phyloP scores from a whole-genome alignment of 2,113 vertebrate genomes.

The Odontesthes bonariensis region DNA sequence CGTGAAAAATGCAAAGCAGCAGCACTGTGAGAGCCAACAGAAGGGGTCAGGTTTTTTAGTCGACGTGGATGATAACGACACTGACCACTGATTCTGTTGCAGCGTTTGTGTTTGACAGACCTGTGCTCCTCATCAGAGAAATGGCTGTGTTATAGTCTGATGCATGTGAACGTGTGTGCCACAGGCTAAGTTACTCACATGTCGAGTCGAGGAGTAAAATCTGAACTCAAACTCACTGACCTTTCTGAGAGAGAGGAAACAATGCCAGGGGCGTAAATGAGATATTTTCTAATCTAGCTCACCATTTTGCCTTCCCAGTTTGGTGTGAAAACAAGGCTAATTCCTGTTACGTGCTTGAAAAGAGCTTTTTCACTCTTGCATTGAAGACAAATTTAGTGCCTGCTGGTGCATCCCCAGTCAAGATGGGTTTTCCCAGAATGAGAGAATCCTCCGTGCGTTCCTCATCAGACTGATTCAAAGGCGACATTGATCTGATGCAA shows the following conservation, averaged over 20 bases:
- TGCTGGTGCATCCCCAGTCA: slow-evolving; percentile 2
- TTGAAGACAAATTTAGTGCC: slow-evolving; percentile 20
- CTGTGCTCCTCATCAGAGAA: slow-evolving; percentile 15
- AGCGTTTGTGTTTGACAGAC: slow-evolving; percentile 29
- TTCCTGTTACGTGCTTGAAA: slow-evolving; percentile 15
- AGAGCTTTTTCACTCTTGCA: slow-evolving; percentile 4
- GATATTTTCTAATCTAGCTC: not conserved
- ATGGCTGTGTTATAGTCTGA: slow-evolving; percentile 12
- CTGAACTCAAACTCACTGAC: slow-evolving; percentile 42
- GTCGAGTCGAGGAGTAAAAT: slow-evolving; percentile 26
- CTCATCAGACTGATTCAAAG: slow-evolving; percentile 34
- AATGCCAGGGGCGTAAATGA: slow-evolving; percentile 24
- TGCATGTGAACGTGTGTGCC: slow-evolving; percentile 36
- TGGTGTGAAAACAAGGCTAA: not conserved
- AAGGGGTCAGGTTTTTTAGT: slow-evolving; percentile 25
- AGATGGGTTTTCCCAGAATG: slow-evolving; percentile 32
- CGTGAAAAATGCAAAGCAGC: slow-evolving; percentile 39
- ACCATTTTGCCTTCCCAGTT: slow-evolving; percentile 6
- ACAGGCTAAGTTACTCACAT: slow-evolving; percentile 47
- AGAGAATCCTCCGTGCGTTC: slow-evolving; percentile 29
- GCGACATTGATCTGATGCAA: slow-evolving; percentile 36
- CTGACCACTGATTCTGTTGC: slow-evolving; percentile 23
- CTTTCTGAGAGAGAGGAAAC: slow-evolving; percentile 14
- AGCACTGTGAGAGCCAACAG: slow-evolving; percentile 22
- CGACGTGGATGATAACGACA: not conserved